Conservation (phyloP, 2,113 vertebrate genomes). For the Callocephalon fimbriatum region DNA sequence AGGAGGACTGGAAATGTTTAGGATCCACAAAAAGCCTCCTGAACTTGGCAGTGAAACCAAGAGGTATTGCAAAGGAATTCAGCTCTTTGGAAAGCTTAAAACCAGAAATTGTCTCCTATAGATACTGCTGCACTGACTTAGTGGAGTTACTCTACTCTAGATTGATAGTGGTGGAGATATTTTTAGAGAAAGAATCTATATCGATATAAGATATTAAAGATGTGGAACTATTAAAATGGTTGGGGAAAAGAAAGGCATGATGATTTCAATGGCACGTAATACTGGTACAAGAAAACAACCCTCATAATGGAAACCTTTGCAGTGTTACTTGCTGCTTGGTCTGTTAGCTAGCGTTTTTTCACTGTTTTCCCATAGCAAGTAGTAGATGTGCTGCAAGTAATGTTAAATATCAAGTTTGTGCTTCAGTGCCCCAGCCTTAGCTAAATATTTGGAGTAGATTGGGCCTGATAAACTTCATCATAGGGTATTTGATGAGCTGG, state of each 20-base stretch:
- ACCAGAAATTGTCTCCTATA: neutral
- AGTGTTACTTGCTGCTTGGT: neutral
- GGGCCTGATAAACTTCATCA: neutral
- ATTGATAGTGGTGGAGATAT: neutral
- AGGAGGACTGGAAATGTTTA: slow-evolving; percentile 26
- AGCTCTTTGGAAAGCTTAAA: neutral
- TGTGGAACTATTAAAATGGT: neutral
- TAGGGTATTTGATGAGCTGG: neutral
- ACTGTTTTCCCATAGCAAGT: neutral
- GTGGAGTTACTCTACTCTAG: neutral
- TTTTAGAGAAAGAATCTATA: neutral
- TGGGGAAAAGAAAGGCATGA: neutral
- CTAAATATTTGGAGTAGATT: neutral
- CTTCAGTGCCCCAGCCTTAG: neutral
- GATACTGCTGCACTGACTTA: neutral
- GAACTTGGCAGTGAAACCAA: neutral
- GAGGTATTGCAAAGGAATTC: neutral
- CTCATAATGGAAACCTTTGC: neutral
- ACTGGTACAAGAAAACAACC: neutral
- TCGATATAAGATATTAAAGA: neutral
- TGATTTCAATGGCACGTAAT: neutral
- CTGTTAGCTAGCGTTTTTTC: neutral
- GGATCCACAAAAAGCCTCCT: neutral
- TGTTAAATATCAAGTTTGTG: neutral
- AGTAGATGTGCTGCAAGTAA: neutral